Evolutionary conservation across 2,797 vertebrate genomes (phyloP).

Genomic region (Siniperca undulata): DNA sequence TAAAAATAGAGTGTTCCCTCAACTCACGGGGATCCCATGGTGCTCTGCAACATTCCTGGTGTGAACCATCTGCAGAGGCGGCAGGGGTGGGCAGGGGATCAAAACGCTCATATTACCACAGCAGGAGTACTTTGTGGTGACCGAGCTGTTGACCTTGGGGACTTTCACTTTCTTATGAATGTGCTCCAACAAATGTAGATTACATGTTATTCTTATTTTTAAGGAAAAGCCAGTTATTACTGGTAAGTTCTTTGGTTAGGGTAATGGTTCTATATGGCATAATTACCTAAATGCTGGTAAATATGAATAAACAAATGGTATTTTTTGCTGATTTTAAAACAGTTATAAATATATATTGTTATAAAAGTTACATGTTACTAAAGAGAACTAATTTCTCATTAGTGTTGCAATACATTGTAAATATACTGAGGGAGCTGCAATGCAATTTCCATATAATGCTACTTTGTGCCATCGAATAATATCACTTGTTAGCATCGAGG

Average conservation of each 20-base stretch:
- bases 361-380: neutral
- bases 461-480: neutral
- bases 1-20: slow-evolving; percentile 81
- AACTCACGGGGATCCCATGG: slow-evolving; percentile 72
- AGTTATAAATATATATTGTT: neutral
- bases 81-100: slow-evolving; percentile 50
- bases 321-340: neutral
- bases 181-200: neutral
- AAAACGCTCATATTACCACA: slow-evolving; percentile 55
- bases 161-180: slow-evolving; percentile 39
- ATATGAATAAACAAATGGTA: neutral
- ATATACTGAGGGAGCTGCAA: neutral
- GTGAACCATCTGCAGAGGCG: slow-evolving; percentile 67
- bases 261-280: neutral
- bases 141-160: slow-evolving; percentile 55
- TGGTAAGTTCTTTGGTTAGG: neutral
- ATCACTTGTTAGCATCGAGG: neutral
- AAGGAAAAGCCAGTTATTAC: neutral
- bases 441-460: neutral
- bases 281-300: neutral
- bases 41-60: slow-evolving; percentile 76
- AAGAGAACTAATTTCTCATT: neutral
- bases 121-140: slow-evolving; percentile 34
- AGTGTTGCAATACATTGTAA: neutral
- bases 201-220: neutral